Conservation (phyloP, 2,113 vertebrate species). For the Conger conger region DNA sequence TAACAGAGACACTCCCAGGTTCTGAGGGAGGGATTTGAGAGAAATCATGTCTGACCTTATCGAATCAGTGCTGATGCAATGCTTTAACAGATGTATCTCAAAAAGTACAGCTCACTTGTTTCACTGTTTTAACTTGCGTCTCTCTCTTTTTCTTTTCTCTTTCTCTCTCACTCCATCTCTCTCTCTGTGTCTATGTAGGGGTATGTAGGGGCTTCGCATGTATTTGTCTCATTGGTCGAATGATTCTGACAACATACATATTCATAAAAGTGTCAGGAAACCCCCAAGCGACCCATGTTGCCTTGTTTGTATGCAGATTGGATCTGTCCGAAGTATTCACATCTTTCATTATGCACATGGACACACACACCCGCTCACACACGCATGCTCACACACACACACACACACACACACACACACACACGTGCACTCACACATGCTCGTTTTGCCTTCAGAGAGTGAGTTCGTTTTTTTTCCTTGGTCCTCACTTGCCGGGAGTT, state of each 20-base stretch:
- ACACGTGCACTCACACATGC: not conserved
- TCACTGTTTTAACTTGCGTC: not conserved
- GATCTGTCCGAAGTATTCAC: too few species aligned
- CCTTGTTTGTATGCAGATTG: too few species aligned
- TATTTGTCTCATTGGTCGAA: not conserved
- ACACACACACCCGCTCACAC: not conserved
- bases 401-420: not conserved
- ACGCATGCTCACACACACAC: not conserved
- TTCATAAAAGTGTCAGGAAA: too few species aligned
- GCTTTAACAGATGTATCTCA: not conserved
- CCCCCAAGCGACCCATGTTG: too few species aligned
- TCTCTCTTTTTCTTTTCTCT: not conserved
- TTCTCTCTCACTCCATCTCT: too few species aligned
- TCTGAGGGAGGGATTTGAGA: not conserved
- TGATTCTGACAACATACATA: not conserved
- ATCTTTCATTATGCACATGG: too few species aligned
- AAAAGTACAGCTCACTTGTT: not conserved
- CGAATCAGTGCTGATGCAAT: not conserved
- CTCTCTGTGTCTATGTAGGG: not conserved
- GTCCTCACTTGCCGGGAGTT: slow-evolving; percentile 11
- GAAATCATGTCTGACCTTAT: not conserved
- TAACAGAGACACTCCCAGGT: not conserved
- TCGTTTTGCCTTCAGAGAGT: not conserved
- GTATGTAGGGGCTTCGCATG: not conserved
- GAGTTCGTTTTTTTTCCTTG: not conserved